phyloP scores from a whole-genome alignment of 2,888 invertebrate species.

The Panorpa germanica region DNA sequence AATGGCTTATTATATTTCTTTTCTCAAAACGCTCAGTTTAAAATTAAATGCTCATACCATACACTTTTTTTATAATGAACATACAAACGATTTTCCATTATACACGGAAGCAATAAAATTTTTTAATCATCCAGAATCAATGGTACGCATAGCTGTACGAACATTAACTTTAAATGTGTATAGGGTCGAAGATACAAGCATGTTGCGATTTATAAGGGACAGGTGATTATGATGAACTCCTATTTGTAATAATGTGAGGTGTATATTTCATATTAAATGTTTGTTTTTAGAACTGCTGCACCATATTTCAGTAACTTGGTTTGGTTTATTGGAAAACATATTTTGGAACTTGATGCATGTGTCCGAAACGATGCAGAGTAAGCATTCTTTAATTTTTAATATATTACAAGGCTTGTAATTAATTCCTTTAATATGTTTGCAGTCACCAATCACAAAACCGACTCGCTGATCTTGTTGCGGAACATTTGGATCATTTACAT shows the following conservation, averaged over 20 bases:
- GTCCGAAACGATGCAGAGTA: conserved; percentile 91
- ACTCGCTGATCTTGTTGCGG: conserved; percentile 85
- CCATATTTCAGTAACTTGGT: conserved; percentile 98
- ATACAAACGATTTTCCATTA: conserved; percentile 96
- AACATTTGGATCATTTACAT: conserved; percentile 92
- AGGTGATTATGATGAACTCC: conserved; percentile 24
- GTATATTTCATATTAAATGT: conserved; percentile 2
- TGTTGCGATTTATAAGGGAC: conserved; percentile 89
- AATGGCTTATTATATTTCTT: conserved; percentile 99
- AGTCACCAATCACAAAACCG: conserved; percentile 84
- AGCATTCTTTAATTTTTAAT: conserved; percentile 24
- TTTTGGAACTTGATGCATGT: conserved; percentile 86
- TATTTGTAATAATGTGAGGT: neutral
- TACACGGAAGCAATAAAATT: conserved; percentile 99
- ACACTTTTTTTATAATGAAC: conserved; percentile 99
- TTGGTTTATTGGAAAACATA: conserved; percentile 97
- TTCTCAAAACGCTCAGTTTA: conserved; percentile 92
- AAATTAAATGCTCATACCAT: conserved; percentile 97
- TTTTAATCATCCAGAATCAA: conserved; percentile 96
- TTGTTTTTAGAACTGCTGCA: conserved; percentile 59
- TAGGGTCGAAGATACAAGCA: conserved; percentile 80
- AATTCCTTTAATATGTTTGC: conserved; percentile 18
- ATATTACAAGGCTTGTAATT: conserved; percentile 9
- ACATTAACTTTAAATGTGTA: conserved; percentile 96
- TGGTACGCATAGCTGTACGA: conserved; percentile 97